Evolutionary conservation across 2,888 invertebrate species (phyloP).

Genomic region (Ferrisia virgata): DNA sequence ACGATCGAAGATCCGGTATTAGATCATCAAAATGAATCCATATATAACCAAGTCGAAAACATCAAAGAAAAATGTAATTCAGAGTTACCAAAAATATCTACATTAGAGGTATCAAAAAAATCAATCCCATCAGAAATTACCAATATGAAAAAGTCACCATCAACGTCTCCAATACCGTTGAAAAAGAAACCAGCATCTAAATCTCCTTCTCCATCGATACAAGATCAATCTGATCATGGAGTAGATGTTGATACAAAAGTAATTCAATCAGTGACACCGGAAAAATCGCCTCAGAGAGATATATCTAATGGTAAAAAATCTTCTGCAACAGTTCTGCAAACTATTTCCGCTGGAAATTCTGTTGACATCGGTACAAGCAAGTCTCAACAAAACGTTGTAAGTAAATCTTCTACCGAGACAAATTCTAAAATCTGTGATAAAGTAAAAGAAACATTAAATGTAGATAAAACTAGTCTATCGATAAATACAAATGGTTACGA

Average conservation of each 20-base stretch:
- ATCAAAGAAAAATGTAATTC: background rate
- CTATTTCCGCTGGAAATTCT: background rate
- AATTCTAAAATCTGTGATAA: background rate
- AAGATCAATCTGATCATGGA: background rate
- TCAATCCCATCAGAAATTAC: background rate
- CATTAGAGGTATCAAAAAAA: background rate
- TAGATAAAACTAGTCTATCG: background rate
- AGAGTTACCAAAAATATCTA: background rate
- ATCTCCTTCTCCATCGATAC: background rate
- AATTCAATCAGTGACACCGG: background rate
- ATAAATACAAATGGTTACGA: background rate
- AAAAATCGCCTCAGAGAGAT: background rate
- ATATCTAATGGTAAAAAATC: background rate
- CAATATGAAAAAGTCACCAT: background rate
- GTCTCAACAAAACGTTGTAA: background rate
- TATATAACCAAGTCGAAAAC: background rate
- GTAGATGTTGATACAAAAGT: background rate
- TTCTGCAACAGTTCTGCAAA: background rate
- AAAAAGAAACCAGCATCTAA: background rate
- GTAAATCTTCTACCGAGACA: background rate
- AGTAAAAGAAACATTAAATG: background rate
- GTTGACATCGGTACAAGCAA: background rate
- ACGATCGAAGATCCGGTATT: background rate
- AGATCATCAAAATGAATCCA: background rate
- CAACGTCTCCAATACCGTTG: background rate